Conservation (phyloP, 2,888 invertebrate genomes). For the Callyntrura guangdongensis region DNA sequence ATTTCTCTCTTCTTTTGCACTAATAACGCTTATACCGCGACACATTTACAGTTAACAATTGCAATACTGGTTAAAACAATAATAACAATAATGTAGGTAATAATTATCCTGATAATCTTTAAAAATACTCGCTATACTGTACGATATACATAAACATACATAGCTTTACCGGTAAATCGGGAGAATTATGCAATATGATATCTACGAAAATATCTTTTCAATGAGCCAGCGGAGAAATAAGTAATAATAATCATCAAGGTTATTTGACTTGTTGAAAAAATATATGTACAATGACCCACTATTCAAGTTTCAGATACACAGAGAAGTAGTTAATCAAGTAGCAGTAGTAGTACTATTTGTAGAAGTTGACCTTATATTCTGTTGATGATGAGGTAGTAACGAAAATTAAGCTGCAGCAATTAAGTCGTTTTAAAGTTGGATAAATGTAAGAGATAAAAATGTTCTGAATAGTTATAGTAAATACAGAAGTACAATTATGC, state of each 20-base stretch:
- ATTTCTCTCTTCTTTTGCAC: background rate
- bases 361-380: background rate
- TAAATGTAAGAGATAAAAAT: background rate
- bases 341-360: background rate
- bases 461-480: too few species aligned
- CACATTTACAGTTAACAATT: background rate
- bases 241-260: background rate
- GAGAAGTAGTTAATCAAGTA: constrained; percentile 50
- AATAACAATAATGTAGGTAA: constrained; percentile 9
- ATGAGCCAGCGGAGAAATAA: constrained; percentile 2
- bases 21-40: background rate
- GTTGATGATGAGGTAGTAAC: background rate
- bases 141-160: background rate
- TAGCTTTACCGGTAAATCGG: background rate
- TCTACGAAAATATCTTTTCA: constrained; percentile 58
- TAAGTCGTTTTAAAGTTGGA: background rate
- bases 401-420: background rate
- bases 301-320: constrained; percentile 42
- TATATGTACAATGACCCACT: constrained; percentile 11
- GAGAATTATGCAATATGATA: background rate
- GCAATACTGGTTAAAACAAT: background rate
- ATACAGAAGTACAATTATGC: too few species aligned
- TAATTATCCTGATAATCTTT: constrained; percentile 11
- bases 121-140: background rate
- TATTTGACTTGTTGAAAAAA: constrained; percentile 16